Base-by-base conservation (phyloP, 1,140 invertebrate genomes). In the Ceratina japonica region DNA sequence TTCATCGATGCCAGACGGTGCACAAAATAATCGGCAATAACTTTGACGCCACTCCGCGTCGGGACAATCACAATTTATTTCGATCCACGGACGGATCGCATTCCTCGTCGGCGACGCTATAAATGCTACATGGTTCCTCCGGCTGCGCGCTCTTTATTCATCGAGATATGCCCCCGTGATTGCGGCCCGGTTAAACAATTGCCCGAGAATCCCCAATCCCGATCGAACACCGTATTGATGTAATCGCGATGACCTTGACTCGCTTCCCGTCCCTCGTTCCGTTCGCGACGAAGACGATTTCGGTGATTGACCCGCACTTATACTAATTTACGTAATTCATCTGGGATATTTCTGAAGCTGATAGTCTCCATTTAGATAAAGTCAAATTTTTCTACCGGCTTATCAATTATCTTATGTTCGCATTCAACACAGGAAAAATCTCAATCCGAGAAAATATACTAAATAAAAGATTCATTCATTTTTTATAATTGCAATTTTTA, bases 61-160 rank as follows among this genome's bases (percentile, higher is more conserved):
- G 27, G 27, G 54, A 68, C 74, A 68, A 75, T 75, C 59, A 52
- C 73, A 75, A 75, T 75, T 75, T 68, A 68, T 75, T 68, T 68
- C 22, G 51, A 59, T 68, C 31, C 63, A 15, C 51, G 20, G 22
- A n/a, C 58, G 49, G 68, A 56, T 68, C 68, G 49, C 74, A 51
- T 58, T 75, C 37, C 54, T 13, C 2, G 22, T 20, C 18, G 12
- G 18, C 31, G 12, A 7, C 31, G 15, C 24, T 66, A 15, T 13
- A 44, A 31, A 16, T 51, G 20, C 27, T 54, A 54, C 10, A 16
- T 0, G 15, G 71, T 31, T 65, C 31, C 61, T 20, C n/a, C 61
- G 20, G 63, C 0, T 37, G 16, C 15, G 4, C 31, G 73, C 37
- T 66, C 52, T 75, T 66, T 75, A 18, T 75, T 66, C 52, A 31